These are phyloP conservation scores for Himalopsyche phryganea DNA, from an alignment of 1,140 invertebrate species.

Conservation along the genomic window DNA sequence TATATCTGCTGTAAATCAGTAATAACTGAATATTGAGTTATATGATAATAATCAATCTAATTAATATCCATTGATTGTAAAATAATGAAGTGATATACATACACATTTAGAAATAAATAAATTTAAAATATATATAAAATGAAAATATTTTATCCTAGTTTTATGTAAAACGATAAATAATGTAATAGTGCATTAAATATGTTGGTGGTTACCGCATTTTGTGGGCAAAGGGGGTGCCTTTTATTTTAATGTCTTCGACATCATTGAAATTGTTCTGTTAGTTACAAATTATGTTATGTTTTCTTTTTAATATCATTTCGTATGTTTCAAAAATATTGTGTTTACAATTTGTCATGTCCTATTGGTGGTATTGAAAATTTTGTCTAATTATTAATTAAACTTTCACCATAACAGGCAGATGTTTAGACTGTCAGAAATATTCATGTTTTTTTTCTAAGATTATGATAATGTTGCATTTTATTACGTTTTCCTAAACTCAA, in stretches of 20 bases:
- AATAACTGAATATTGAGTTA: too few species aligned
- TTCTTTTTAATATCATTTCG: background rate
- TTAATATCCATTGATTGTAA: constrained; percentile 33
- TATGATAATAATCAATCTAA: background rate
- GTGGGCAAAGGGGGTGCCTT: constrained; percentile 32
- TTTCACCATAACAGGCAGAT: too few species aligned
- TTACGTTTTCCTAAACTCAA: background rate
- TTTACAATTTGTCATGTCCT: background rate
- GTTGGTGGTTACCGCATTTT: constrained; percentile 32
- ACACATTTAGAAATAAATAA: constrained; percentile 22
- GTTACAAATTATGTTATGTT: constrained; percentile 7
- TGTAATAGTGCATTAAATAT: constrained; percentile 28
- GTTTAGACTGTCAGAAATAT: too few species aligned
- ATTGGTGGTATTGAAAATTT: too few species aligned
- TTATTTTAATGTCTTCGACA: background rate
- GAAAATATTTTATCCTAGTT: constrained; percentile 32
- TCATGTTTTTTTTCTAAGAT: too few species aligned
- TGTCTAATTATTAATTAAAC: too few species aligned
- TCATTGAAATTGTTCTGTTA: constrained; percentile 18
- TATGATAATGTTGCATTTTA: background rate
- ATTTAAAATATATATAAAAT: constrained; percentile 27
- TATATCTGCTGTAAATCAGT: too few species aligned
- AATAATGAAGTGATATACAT: constrained; percentile 34
- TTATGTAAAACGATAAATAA: constrained; percentile 28
- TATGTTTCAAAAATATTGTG: too few species aligned